Base-by-base conservation (phyloP, 1,140 invertebrate genomes). In the Callitettix versicolor region DNA sequence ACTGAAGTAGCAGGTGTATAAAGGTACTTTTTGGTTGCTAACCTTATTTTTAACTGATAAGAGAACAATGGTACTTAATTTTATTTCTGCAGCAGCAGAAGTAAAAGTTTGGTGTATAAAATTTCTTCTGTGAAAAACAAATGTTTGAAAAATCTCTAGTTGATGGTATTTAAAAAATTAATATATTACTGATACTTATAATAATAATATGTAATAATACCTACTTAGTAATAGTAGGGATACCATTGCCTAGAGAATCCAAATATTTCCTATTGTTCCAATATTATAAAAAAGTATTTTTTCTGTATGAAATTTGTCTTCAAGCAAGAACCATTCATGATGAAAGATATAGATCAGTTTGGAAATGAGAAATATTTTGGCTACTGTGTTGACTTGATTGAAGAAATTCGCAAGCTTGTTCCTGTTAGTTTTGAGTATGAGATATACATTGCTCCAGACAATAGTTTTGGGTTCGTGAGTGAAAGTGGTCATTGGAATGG, bases 361-460 rank as follows among this genome's bases (percentile, higher is more conserved):
- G 65, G 62, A 36, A 67, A 72, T 24, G 72, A 69, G 0, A 76
- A 81, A 15, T 95, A 82, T 67, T 81, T 80, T 62, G 95, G 95
- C 9, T 98, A 95, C 67, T 96, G 93, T 68, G 89, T 96, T 46
- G 93, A 97, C 67, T 71, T 98, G 0, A 80, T 98, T 1, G 76
- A 93, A 53, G 81, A 87, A 67, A 91, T 97, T 47, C 79, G 84
- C 30, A 71, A 84, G 47, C 81, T 85, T 21, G 74, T 95, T 0
- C n/a, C n/a, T n/a, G n/a, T n/a, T n/a, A 80, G 86, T 52, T 97
- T 98, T 63, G 89, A 94, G 63, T 97, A 94, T 67, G 86, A 87
- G 57, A 84, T 97, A 51, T 78, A 80, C 18, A 74, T 89, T 53
- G 81, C 81, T 0, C 78, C 81, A 1, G 90, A 95, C 63, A 79